Evolutionary conservation across 2,797 vertebrate species (phyloP), one percentile per base, ranked within the genome.

Genomic region (Zalophus californianus): DNA sequence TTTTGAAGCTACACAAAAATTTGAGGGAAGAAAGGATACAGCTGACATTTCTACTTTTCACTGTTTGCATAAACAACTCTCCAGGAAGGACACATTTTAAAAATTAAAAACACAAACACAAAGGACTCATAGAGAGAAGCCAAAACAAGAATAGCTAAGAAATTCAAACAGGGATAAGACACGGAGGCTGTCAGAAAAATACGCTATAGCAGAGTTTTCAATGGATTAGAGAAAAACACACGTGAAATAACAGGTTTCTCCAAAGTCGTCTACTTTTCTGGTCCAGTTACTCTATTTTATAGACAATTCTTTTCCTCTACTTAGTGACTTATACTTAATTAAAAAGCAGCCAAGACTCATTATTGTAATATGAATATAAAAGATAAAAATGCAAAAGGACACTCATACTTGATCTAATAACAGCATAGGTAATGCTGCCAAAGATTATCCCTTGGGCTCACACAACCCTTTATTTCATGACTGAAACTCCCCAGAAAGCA

Each of bases 1-100:
- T 98, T 98, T 97, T 54, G 54, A 98, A 97, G 86, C 94, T 97
- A 97, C 60, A 95, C 62, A 96, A 96, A 97, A 97, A 97, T 78
- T 95, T 96, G 95, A 80, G 41, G 52, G 91, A 97, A 77, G 96
- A 96, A 98, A 97, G 95, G 96, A 97, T 35, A 92, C 88, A 98
- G 91, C n/a, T 98, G 97, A 98, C 93, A 98, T 97, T 98, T 96
- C 97, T 95, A 97, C 95, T 97, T 98, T 98, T 97, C 97, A 98
- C 50, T 96, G 94, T 87, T 95, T 95, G 44, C 85, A 95, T 97
- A 98, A 98, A 97, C 93, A 98, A 95, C 72, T 0, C n/a, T 97
- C 92, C 54, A 92, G 92, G 95, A 95, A 97, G 77, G 97, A 97
- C 97, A 97, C 48, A 79, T 96, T 96, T 98, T 96, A 94, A 93